Conservation (phyloP, 64 coral and sea anemone species). For the Montipora sp. region DNA sequence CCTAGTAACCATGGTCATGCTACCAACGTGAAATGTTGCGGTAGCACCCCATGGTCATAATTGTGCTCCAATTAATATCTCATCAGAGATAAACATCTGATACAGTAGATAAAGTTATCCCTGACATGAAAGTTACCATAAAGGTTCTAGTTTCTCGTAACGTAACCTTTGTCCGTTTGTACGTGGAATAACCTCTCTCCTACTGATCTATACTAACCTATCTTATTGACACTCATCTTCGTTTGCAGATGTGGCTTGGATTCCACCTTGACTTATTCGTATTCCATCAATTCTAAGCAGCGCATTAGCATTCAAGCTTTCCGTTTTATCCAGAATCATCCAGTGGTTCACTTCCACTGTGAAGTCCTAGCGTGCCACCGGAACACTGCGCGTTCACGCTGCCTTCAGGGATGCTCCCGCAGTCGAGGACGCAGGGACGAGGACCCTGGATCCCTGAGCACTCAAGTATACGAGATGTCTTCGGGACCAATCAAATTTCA, state of each 20-base stretch:
- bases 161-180: background rate
- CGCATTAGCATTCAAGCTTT: slow-evolving; percentile 63
- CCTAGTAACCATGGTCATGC: too few species aligned
- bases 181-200: too few species aligned
- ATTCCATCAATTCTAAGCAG: slow-evolving; percentile 21
- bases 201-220: background rate
- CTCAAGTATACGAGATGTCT: slow-evolving; percentile 30
- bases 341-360: slow-evolving; percentile 67
- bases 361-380: slow-evolving; percentile 56
- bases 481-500: slow-evolving; percentile 25
- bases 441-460: background rate
- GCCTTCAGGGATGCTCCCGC: slow-evolving; percentile 36
- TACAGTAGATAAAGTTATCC: too few species aligned
- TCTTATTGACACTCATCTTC: background rate
- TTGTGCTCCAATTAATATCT: too few species aligned
- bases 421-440: slow-evolving; percentile 14
- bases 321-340: slow-evolving; percentile 59
- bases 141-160: background rate
- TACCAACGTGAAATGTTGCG: too few species aligned
- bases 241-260: slow-evolving; percentile 47
- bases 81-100: too few species aligned
- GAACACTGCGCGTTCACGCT: slow-evolving; percentile 37
- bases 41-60: too few species aligned
- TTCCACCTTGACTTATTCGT: slow-evolving; percentile 54
- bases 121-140: background rate